These are phyloP conservation scores for Drepana arcuata DNA, from an alignment of 1,140 invertebrate species.

Conservation along the genomic window DNA sequence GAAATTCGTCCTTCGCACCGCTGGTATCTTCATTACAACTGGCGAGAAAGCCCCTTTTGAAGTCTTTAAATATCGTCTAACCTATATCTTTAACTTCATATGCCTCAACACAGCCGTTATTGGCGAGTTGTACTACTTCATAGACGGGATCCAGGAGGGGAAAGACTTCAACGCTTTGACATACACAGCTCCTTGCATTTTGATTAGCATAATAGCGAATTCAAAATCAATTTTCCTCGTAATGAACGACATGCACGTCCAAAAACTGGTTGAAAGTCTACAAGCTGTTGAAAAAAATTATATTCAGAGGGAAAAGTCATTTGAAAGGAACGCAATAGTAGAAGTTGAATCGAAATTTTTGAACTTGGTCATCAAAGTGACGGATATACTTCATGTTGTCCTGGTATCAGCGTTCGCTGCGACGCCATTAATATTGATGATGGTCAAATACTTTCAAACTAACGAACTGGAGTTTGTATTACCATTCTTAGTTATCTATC, in stretches of 20 bases:
- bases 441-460: slow-evolving; percentile 14
- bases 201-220: slow-evolving; percentile 6
- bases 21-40: slow-evolving; percentile 15
- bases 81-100: slow-evolving; percentile 21
- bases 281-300: slow-evolving; percentile 10
- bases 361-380: slow-evolving; percentile 9
- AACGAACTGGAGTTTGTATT: slow-evolving; percentile 11
- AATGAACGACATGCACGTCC: slow-evolving; percentile 5
- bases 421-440: slow-evolving; percentile 13
- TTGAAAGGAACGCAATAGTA: slow-evolving; percentile 10
- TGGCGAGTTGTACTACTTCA: slow-evolving; percentile 11
- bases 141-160: slow-evolving; percentile 6
- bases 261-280: slow-evolving; percentile 11
- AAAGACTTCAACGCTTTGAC: slow-evolving; percentile 19
- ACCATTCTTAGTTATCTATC: slow-evolving; percentile 20
- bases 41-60: slow-evolving; percentile 3
- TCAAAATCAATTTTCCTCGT: slow-evolving; percentile 14
- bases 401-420: slow-evolving; percentile 11
- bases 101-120: slow-evolving; percentile 18
- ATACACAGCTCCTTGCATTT: slow-evolving; percentile 19
- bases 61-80: slow-evolving; percentile 4
- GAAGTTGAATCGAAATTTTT: slow-evolving; percentile 16
- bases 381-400: slow-evolving; percentile 4
- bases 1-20: slow-evolving; percentile 8
- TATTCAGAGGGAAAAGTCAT: background rate